phyloP scores from a whole-genome alignment of 2,888 invertebrate species.

The Trilocha varians region DNA sequence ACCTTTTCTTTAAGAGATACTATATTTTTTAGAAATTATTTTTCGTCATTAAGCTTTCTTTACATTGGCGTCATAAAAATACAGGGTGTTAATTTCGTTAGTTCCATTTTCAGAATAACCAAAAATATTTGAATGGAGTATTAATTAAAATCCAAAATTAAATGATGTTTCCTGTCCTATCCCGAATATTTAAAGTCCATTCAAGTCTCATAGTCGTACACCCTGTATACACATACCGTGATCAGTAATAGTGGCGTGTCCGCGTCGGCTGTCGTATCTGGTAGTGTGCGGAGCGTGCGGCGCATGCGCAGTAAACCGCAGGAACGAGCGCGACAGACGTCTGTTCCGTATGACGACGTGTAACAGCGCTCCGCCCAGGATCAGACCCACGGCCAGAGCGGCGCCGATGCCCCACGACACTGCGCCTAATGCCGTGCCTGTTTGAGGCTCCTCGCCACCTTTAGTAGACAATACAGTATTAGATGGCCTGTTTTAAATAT shows the following conservation, averaged over 20 bases:
- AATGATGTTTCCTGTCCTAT: background rate
- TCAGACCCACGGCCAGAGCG: conserved; percentile 49
- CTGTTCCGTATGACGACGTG: conserved; percentile 79
- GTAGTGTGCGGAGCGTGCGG: conserved; percentile 28
- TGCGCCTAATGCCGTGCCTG: conserved; percentile 16
- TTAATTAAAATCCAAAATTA: background rate
- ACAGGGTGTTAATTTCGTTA: too few relatives aligned
- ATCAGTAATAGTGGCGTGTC: conserved; percentile 87
- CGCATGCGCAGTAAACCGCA: conserved; percentile 72
- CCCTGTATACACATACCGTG: conserved; percentile 66
- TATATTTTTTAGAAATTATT: too few relatives aligned
- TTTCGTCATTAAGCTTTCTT: too few relatives aligned
- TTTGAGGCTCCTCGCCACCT: conserved; percentile 8
- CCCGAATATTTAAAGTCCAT: background rate
- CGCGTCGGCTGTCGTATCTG: conserved; percentile 86
- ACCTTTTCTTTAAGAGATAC: too few relatives aligned
- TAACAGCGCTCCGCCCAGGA: conserved; percentile 71
- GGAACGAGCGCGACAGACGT: conserved; percentile 83
- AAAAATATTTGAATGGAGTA: background rate
- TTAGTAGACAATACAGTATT: too few relatives aligned
- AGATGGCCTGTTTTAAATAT: too few relatives aligned
- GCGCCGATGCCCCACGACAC: conserved; percentile 49
- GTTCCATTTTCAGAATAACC: too few relatives aligned
- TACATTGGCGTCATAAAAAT: too few relatives aligned
- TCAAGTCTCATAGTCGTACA: background rate